phyloP scores from a whole-genome alignment of 2,888 invertebrate genomes.

The Thyatira batis region DNA sequence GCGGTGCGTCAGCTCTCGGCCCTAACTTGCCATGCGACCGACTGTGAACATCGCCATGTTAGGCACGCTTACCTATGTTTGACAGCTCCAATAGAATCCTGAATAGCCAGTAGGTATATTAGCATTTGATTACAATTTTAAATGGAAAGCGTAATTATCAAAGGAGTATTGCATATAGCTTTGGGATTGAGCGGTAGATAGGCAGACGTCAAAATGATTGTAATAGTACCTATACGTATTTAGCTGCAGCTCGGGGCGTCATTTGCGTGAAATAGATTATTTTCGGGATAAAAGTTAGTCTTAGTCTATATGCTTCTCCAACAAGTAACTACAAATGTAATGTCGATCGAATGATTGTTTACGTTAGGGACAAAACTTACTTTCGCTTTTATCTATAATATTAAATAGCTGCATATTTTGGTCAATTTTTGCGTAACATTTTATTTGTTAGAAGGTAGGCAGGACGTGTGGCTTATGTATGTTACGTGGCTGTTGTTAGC shows the following conservation, averaged over 20 bases:
- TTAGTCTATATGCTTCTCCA: no score
- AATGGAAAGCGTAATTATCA: conserved; percentile 21
- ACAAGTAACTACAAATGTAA: no score
- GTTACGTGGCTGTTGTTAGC: no score
- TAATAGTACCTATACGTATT: no score
- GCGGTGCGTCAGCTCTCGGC: neutral
- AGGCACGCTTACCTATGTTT: conserved; percentile 30
- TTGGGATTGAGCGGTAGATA: neutral
- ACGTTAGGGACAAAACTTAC: no score
- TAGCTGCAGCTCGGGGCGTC: no score
- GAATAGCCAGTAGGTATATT: conserved; percentile 47
- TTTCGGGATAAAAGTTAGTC: no score
- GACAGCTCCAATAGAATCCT: conserved; percentile 36
- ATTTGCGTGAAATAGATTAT: no score
- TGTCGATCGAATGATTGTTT: no score
- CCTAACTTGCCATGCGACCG: conserved; percentile 21
- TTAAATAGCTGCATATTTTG: no score
- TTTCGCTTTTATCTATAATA: no score
- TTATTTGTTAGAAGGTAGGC: neutral
- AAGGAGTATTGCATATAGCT: conserved; percentile 11
- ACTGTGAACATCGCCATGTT: no score
- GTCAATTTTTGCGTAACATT: neutral
- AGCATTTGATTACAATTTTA: conserved; percentile 39
- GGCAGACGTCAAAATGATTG: neutral
- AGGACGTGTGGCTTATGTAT: neutral